phyloP scores from a whole-genome alignment of 1,140 invertebrate genomes.

The Cataglyphis hispanica region DNA sequence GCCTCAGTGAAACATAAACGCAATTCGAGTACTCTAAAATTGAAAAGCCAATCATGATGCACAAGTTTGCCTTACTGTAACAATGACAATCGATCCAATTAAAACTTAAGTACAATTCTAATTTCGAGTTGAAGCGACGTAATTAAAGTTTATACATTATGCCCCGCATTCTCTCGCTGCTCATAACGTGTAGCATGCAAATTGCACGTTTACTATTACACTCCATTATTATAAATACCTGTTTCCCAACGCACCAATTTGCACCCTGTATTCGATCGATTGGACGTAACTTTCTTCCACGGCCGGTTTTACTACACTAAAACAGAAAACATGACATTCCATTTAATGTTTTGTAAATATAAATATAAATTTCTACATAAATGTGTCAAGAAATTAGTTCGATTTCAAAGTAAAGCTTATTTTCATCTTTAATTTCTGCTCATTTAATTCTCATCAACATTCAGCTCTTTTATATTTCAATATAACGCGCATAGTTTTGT shows the following conservation, averaged over 20 bases:
- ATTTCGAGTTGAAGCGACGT: constrained; percentile 58
- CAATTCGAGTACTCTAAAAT: constrained; percentile 46
- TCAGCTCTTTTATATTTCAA: constrained; percentile 11
- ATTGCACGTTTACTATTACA: constrained; percentile 57
- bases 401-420: not conserved
- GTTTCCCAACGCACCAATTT: constrained; percentile 68
- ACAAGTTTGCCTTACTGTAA: constrained; percentile 47
- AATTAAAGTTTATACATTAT: constrained; percentile 63
- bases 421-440: not conserved
- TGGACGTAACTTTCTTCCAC: constrained; percentile 34
- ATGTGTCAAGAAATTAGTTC: not conserved
- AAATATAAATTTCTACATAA: not conserved
- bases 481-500: constrained; percentile 12
- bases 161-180: constrained; percentile 44
- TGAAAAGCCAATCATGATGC: constrained; percentile 56
- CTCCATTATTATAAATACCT: constrained; percentile 66
- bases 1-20: constrained; percentile 35
- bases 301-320: constrained; percentile 65
- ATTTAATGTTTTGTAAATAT: constrained; percentile 22
- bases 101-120: constrained; percentile 64
- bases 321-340: constrained; percentile 39
- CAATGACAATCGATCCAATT: constrained; percentile 63
- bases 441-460: not conserved
- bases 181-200: constrained; percentile 59
- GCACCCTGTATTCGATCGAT: constrained; percentile 64